These are phyloP conservation scores for Dromaius novaehollandiae DNA, from an alignment of 2,113 vertebrate genomes.

Conservation along the genomic window DNA sequence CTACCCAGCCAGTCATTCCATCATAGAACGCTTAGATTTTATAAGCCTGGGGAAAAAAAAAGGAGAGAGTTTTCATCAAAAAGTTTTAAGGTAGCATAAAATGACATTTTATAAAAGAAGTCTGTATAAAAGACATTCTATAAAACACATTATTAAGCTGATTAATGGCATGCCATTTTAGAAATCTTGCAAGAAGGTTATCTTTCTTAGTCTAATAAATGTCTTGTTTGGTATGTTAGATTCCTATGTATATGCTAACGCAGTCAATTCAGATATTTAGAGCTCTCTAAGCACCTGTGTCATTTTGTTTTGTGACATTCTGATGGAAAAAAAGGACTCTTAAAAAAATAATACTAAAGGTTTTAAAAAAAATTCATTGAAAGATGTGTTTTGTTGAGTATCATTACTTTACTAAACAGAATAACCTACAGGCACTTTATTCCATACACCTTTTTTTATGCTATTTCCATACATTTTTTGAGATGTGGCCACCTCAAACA, in stretches of 20 bases:
- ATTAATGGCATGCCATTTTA: conserved; percentile 29
- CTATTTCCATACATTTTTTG: not conserved
- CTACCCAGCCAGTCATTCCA: too few relatives aligned
- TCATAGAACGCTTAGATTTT: not conserved
- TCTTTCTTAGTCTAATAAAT: conserved; percentile 18
- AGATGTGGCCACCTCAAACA: not conserved
- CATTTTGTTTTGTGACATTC: not conserved
- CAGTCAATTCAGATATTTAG: not conserved
- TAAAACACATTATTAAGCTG: conserved; percentile 7
- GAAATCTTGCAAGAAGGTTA: not conserved
- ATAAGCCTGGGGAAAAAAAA: not conserved
- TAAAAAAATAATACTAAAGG: not conserved
- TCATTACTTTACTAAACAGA: not conserved
- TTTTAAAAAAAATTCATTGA: not conserved
- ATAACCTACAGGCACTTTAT: not conserved
- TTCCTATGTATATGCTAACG: not conserved
- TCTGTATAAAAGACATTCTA: conserved; percentile 60
- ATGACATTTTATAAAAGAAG: conserved; percentile 40
- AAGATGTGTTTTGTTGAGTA: not conserved
- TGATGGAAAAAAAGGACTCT: not conserved
- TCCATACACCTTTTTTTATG: too few relatives aligned
- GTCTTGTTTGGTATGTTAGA: conserved; percentile 5
- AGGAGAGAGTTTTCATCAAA: not conserved
- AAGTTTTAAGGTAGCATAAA: conserved; percentile 35
- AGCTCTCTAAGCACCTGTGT: not conserved